Percentiles rank a stretch among this genome's conserved stretches.
phyloP scores from a whole-genome alignment of 2,888 invertebrate genomes.

The Dasypolia templi region DNA sequence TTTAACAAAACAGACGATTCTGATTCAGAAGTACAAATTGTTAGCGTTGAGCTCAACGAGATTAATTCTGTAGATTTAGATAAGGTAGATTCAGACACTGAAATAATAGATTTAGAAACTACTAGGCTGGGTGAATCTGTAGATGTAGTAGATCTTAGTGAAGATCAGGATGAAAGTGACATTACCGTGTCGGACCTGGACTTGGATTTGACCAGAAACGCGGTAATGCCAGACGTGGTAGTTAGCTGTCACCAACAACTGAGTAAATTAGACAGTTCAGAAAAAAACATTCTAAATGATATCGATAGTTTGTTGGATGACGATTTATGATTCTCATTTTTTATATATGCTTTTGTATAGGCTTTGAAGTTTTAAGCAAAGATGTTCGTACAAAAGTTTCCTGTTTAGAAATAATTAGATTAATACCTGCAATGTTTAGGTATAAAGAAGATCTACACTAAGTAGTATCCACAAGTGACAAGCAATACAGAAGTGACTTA shows the following conservation, averaged over 20 bases:
- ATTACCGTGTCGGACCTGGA: conserved; percentile 76
- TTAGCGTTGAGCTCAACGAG: conserved; percentile 77
- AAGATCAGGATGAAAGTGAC: conserved; percentile 79
- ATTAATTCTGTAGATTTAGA: conserved; percentile 70
- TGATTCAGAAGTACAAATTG: conserved; percentile 85
- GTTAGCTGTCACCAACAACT: conserved; percentile 83
- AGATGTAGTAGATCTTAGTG: conserved; percentile 84
- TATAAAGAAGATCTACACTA: conserved; percentile 40
- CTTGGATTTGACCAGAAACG: conserved; percentile 79
- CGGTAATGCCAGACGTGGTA: conserved; percentile 82
- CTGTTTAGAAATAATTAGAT: conserved; percentile 47
- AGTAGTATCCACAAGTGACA: conserved; percentile 31
- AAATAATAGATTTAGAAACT: conserved; percentile 81
- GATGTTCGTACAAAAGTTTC: conserved; percentile 56
- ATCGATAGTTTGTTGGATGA: conserved; percentile 80
- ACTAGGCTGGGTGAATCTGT: conserved; percentile 76
- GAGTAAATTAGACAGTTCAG: conserved; percentile 69
- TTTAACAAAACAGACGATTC: conserved; percentile 79
- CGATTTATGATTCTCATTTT: conserved; percentile 78
- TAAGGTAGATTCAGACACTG: conserved; percentile 73
- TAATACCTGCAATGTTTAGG: conserved; percentile 38
- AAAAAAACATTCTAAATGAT: conserved; percentile 75
- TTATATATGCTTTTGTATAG: too few relatives aligned
- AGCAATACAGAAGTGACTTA: conserved; percentile 53
- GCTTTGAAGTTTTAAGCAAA: conserved; percentile 44